Base-by-base conservation (phyloP, 1,140 invertebrate species). In the Drosophila micromelanica region DNA sequence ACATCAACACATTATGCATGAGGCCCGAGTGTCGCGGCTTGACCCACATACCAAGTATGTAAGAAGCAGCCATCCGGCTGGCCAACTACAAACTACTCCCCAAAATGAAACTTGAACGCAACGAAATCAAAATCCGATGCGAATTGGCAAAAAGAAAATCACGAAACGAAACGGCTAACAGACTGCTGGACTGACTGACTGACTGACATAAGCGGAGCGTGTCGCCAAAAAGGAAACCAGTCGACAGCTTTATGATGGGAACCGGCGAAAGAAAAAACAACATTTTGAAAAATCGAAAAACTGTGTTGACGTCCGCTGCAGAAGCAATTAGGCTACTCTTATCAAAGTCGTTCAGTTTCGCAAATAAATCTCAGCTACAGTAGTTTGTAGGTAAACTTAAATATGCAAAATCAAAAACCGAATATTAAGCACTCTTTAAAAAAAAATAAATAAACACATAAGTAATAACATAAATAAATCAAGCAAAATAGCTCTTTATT, bases 141-240 rank as follows among this genome's bases (percentile, higher is more conserved):
- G 63, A 87, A 81, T 74, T 72, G 82, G 81, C 78, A 78, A 87
- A 73, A 89, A 89, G 84, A 87, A 87, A 89, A 89, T 79, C 72
- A 43, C 78, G 46, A 52, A 15, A 40, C 9, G 43, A 35, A 15
- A 40, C 9, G 43, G 8, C 52, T 5, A 35, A 15, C 64, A 12
- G 48, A 48, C 27, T 27, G 23, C 23, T 2, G 1, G 20, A 3
- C 67, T 61, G 38, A 56, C 37, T 37, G 38, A 27, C 72, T 23
- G 59, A 78, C 81, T 81, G 84, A 76, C 78, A 79, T 71, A 79
- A 82, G 70, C 82, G 81, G 70, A 80, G 64, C 72, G 67, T 60
- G 68, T 73, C 70, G 84, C 79, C 84, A 87, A 87, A 84, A 87
- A 89, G 82, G 82, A 87, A 87, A 89, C 84, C 82, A 89, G 84